These are phyloP conservation scores for Ptychodera flava DNA, from an alignment of 35 echinoderm and acorn worm genomes.

Conservation along the genomic window DNA sequence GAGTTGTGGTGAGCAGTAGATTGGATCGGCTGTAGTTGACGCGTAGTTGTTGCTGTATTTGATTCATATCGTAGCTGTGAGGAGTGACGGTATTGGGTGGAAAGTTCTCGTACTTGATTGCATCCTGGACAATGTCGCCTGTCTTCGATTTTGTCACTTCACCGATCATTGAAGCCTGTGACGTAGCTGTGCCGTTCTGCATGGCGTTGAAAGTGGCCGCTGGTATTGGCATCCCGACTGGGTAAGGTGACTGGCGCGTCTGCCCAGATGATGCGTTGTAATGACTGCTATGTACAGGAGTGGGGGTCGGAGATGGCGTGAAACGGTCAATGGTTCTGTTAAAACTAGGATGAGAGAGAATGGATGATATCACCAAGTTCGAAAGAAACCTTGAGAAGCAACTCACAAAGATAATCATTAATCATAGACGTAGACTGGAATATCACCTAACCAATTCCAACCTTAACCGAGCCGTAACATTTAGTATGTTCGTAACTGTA, in stretches of 20 bases:
- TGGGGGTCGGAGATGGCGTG: neutral
- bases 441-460: no score
- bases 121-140: neutral
- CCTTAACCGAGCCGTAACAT: no score
- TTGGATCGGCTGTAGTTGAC: neutral
- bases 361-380: no score
- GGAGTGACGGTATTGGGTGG: neutral
- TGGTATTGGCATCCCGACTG: neutral
- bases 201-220: neutral
- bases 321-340: neutral
- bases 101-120: neutral
- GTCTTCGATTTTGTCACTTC: neutral
- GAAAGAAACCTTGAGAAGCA: no score
- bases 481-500: no score
- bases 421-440: no score
- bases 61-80: neutral
- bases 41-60: neutral
- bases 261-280: neutral
- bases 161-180: neutral
- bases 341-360: neutral
- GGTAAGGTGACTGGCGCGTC: neutral
- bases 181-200: neutral
- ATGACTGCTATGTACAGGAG: neutral
- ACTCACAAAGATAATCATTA: no score
- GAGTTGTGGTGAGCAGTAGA: neutral